Percentiles rank a stretch among this genome's conserved stretches.
These are phyloP conservation scores for Trissonchulus sp. DNA, from an alignment of 2,888 invertebrate species.

Conservation along the genomic window DNA sequence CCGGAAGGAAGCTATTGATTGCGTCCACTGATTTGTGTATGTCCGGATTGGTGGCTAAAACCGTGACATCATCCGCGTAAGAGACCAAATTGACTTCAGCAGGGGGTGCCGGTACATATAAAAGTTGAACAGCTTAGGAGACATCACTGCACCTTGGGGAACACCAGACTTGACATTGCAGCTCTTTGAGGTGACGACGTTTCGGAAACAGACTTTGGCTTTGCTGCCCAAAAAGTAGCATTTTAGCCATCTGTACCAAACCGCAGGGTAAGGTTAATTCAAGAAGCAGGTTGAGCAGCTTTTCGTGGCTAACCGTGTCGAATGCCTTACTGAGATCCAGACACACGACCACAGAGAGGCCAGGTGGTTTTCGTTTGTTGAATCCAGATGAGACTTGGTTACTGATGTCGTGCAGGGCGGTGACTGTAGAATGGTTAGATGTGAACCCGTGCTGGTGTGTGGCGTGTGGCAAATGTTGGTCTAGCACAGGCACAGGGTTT, in stretches of 20 bases:
- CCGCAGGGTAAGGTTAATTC: neutral
- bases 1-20: neutral
- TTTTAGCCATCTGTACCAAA: constrained; percentile 1
- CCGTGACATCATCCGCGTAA: constrained; percentile 1
- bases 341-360: constrained; percentile 1
- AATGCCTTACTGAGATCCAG: constrained; percentile 3
- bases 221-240: too few relatives aligned
- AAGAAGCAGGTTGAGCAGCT: neutral
- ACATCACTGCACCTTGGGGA: neutral
- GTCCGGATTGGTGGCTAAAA: neutral
- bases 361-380: neutral
- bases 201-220: constrained; percentile 3
- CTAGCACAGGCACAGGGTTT: too few relatives aligned
- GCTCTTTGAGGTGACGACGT: neutral
- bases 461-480: neutral
- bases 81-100: neutral
- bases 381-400: constrained; percentile 1
- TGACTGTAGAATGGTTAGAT: neutral
- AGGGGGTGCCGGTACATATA: neutral
- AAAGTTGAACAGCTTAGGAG: constrained; percentile 7
- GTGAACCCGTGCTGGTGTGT: constrained; percentile 3
- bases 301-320: neutral
- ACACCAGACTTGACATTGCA: constrained; percentile 13
- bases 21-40: neutral
- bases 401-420: neutral